Percentiles rank a stretch among this genome's conserved stretches.
phyloP scores from a whole-genome alignment of 1,140 invertebrate genomes.

The Drosophila arawakana region DNA sequence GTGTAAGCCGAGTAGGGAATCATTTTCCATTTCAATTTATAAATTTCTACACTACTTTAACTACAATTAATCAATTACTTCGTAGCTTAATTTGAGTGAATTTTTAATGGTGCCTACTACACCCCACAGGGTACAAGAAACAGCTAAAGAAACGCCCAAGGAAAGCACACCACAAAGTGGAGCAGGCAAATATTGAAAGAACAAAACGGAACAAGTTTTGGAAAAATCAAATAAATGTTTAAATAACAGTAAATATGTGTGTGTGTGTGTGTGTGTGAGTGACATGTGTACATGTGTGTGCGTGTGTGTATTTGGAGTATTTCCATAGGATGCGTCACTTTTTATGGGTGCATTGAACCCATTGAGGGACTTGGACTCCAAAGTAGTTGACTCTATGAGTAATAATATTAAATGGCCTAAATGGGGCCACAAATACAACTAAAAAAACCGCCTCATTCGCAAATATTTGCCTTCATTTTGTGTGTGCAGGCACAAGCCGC shows the following conservation, averaged over 20 bases:
- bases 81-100: too few species aligned
- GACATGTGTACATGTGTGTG: slow-evolving; percentile 3
- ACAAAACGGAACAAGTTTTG: slow-evolving; percentile 52
- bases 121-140: background rate
- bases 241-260: slow-evolving; percentile 1
- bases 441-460: slow-evolving; percentile 63
- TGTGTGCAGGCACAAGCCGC: slow-evolving; percentile 45
- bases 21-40: too few species aligned
- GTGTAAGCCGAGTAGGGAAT: too few species aligned
- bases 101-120: too few species aligned
- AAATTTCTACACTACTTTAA: too few species aligned
- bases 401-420: slow-evolving; percentile 56
- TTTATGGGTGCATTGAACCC: slow-evolving; percentile 46
- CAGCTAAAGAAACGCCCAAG: background rate
- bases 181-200: slow-evolving; percentile 56
- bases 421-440: slow-evolving; percentile 32
- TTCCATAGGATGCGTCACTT: slow-evolving; percentile 43
- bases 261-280: background rate
- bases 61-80: too few species aligned
- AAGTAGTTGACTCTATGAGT: slow-evolving; percentile 59
- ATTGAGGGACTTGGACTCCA: slow-evolving; percentile 9
- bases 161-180: slow-evolving; percentile 8
- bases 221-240: slow-evolving; percentile 1
- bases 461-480: slow-evolving; percentile 65
- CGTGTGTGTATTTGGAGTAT: slow-evolving; percentile 1